Base-by-base conservation (phyloP, 2,888 invertebrate genomes). In the Harmothoe impar region DNA sequence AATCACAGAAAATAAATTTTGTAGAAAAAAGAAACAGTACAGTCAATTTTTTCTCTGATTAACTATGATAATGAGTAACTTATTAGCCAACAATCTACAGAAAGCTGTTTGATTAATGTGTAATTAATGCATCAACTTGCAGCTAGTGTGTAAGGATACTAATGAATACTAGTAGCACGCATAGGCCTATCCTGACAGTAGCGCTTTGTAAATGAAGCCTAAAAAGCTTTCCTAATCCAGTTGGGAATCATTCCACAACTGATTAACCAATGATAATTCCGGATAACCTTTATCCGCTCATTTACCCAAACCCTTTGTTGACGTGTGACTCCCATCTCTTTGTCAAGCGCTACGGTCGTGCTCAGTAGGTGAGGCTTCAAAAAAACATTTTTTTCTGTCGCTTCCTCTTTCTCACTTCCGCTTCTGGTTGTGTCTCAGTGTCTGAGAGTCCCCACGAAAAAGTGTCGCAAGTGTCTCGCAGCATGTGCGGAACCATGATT, bases 271-370 rank as follows among this genome's bases (percentile, higher is more conserved):
- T 43, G 43, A 3, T 10, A 43, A 43, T 7, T 43, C 43, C 3
- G 43, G 43, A 43, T 43, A 43, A 43, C 43, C 3, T 43, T 43
- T 43, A 43, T 10, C 43, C 43, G 10, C 43, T 43, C 43, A 62
- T 62, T 62, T 62, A n/a, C 62, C 62, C 62, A 20, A n/a, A 29
- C 54, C 86, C 56, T 31, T 54, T 25, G 86, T 86, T 86, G 86
- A 86, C 20, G 10, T 86, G 52, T 86, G 1, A 54, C 54, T 56
- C 56, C 81, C 54, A 17, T 86, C 56, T 54, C 56, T 86, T 86
- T 86, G 86, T 86, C 54, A 86, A 86, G 86, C 86, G 52, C 56
- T 86, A 86, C 86, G 56, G 29, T 52, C 86, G 86, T 86, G 86
- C 33, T 86, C 86, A 12, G 86, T 86, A 86, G 86, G 86, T 86